These are phyloP conservation scores for Brachyalestes nurse DNA, from an alignment of 2,797 vertebrate genomes.

Conservation along the genomic window DNA sequence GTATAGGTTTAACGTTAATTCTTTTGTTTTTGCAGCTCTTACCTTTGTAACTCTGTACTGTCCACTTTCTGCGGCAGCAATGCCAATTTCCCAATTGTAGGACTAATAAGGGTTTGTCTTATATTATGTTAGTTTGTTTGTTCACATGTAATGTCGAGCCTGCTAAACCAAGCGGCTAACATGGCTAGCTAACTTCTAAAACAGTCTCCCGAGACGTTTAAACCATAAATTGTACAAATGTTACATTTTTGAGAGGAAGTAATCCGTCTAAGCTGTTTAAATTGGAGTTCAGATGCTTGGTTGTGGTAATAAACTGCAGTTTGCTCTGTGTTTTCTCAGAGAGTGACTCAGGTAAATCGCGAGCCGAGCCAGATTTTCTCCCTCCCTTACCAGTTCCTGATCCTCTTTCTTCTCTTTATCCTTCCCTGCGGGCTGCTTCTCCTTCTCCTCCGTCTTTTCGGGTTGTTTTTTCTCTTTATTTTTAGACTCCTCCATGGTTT, in stretches of 20 bases:
- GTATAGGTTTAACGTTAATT: too few relatives aligned
- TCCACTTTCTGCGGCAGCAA: too few relatives aligned
- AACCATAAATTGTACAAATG: neutral
- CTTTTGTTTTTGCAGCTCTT: too few relatives aligned
- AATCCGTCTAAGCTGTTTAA: neutral
- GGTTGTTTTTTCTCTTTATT: constrained; percentile 79
- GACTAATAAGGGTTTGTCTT: too few relatives aligned
- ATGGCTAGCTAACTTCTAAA: too few relatives aligned
- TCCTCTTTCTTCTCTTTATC: constrained; percentile 83
- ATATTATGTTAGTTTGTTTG: too few relatives aligned
- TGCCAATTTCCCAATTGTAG: too few relatives aligned
- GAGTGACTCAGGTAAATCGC: constrained; percentile 47
- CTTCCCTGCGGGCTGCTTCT: constrained; percentile 77
- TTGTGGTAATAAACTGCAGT: neutral
- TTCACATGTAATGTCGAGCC: too few relatives aligned
- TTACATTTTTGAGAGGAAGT: neutral
- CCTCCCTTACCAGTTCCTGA: constrained; percentile 77
- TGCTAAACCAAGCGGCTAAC: too few relatives aligned
- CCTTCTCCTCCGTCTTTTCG: constrained; percentile 79
- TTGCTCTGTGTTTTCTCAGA: neutral
- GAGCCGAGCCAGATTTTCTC: neutral
- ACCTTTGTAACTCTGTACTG: too few relatives aligned
- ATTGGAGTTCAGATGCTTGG: neutral
- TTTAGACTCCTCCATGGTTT: constrained; percentile 79
- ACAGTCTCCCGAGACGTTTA: neutral